Evolutionary conservation across 2,113 vertebrate genomes (phyloP), one percentile per base, ranked within the genome.

Genomic region (Xenus cinereus): DNA sequence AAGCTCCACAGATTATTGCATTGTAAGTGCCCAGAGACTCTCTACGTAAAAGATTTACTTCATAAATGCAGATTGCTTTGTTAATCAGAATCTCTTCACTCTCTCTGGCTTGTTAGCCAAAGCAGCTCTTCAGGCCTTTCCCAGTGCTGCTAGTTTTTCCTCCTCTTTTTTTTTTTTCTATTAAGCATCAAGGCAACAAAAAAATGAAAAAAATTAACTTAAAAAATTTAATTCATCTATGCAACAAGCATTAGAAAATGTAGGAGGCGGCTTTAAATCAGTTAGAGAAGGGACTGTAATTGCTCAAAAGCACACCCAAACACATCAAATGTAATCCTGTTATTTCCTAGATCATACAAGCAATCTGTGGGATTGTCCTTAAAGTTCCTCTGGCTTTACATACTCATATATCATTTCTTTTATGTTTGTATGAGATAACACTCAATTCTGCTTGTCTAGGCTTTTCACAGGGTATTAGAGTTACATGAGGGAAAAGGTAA

Each of bases 401-500:
- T 68, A 37, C 11, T 60, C 39, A 8, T 2, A 11, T 10, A 4
- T 37, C 23, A 84, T 69, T 90, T 80, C 10, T 93, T 90, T 67
- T 39, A 35, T 22, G 7, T 43, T 72, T 30, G 12, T 35, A 53
- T 21, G 66, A 78, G 11, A 39, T 30, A 75, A 64, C 15, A 60
- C 27, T 84, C 35, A 48, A 76, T 84, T 88, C 73, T 68, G 18
- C 80, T 81, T 80, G 51, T 81, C 80, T 91, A 66, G 28, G 33
- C 35, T 94, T 89, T 66, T 95, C 92, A 88, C 3, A 8, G 20
- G 19, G 53, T 68, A 51, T 75, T 81, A 84, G n/a, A 90, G 46
- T 72, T 88, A 87, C 93, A 78, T 51, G 27, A 90, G 37, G 53
- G 86, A 97, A 92, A 94, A 86, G 23, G 51, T 91, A 96, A 95